Percentiles rank a stretch among this genome's conserved stretches.
Evolutionary conservation across 1,140 invertebrate genomes (phyloP).

Genomic region (Micrasema minimum): DNA sequence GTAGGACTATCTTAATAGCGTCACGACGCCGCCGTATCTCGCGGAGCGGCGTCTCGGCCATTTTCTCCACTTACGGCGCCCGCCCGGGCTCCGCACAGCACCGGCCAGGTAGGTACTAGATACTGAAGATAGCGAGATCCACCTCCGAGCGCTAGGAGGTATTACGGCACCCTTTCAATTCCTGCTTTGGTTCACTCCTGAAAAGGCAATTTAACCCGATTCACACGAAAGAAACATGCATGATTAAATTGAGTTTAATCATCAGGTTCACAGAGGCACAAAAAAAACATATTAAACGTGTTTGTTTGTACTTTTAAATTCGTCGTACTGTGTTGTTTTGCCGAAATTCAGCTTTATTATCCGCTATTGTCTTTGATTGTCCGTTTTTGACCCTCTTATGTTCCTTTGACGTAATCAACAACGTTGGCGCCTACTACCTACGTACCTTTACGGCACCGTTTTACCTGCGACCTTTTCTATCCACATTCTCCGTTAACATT

Average conservation of each 20-base stretch:
- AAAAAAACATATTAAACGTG: too few species aligned
- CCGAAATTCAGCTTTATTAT: not conserved
- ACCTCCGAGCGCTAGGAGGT: not conserved
- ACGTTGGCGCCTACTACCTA: not conserved
- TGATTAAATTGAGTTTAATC: conserved; percentile 1
- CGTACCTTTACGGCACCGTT: conserved; percentile 22
- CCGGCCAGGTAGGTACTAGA: not conserved
- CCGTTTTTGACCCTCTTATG: conserved; percentile 21
- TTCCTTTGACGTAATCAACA: conserved; percentile 28
- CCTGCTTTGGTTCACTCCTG: conserved; percentile 19
- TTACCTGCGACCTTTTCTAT: conserved; percentile 35
- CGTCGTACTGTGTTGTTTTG: too few species aligned
- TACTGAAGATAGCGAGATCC: conserved; percentile 7
- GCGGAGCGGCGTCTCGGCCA: conserved; percentile 29
- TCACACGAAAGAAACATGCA: conserved; percentile 12
- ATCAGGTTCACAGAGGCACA: too few species aligned
- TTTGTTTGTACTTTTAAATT: too few species aligned
- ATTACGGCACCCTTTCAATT: conserved; percentile 32
- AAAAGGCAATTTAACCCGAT: conserved; percentile 31
- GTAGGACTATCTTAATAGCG: conserved; percentile 47
- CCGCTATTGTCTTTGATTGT: conserved; percentile 3
- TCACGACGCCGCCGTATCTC: conserved; percentile 52
- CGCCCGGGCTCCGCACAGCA: not conserved
- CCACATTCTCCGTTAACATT: conserved; percentile 35
- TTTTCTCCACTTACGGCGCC: conserved; percentile 10